Percentiles rank a stretch among this genome's conserved stretches.
phyloP scores from a whole-genome alignment of 2,888 invertebrate genomes.

The Tineola bisselliella region DNA sequence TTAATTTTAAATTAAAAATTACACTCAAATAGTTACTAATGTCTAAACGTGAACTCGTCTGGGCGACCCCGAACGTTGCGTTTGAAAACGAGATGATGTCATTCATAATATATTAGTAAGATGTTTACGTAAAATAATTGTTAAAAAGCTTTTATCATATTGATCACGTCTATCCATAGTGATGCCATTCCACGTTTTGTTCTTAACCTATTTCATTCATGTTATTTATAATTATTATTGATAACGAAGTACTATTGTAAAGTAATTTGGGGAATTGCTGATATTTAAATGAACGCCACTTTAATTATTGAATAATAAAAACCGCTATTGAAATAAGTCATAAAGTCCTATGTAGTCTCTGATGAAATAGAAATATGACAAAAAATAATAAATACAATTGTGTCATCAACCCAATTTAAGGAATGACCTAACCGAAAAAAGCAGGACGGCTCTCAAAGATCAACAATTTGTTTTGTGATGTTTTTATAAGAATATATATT shows the following conservation, averaged over 20 bases:
- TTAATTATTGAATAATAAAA: too few relatives aligned
- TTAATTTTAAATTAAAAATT: not conserved
- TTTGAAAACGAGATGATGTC: not conserved
- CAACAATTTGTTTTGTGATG: too few relatives aligned
- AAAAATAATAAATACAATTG: too few relatives aligned
- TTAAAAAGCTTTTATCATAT: not conserved
- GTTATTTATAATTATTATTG: not conserved
- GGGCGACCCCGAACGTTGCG: not conserved
- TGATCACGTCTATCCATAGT: not conserved
- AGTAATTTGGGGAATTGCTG: too few relatives aligned
- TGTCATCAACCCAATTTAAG: constrained; percentile 25
- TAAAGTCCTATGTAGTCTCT: too few relatives aligned
- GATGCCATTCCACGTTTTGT: not conserved
- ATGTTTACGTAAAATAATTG: not conserved
- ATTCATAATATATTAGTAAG: not conserved
- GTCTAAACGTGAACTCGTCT: not conserved
- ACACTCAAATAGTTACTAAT: too few relatives aligned
- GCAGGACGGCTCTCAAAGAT: too few relatives aligned
- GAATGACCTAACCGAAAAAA: not conserved
- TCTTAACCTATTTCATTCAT: not conserved
- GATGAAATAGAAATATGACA: too few relatives aligned
- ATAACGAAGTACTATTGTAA: not conserved
- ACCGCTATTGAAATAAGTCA: too few relatives aligned
- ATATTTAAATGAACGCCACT: constrained; percentile 20
- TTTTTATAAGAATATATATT: too few relatives aligned